Evolutionary conservation across 2,113 vertebrate genomes (phyloP), one percentile per base, ranked within the genome.

Genomic region (Procavia capensis): DNA sequence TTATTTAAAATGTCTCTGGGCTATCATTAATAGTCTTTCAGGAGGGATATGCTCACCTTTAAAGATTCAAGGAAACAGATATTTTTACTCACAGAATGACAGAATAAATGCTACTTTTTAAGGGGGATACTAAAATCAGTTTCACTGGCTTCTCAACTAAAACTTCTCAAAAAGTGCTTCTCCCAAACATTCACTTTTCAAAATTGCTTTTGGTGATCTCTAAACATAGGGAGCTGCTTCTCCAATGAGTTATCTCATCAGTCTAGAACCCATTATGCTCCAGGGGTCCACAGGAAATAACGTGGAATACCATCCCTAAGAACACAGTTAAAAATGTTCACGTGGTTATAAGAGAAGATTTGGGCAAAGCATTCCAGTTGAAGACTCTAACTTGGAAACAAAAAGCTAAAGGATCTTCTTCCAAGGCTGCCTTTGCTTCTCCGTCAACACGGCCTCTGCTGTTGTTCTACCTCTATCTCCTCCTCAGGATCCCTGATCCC

Each of bases 391-490:
- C n/a, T 19, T 36, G 7, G 39, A 80, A 43, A 17, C 34, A 0
- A 54, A 54, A 61, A 43, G 11, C 4, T 24, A 50, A 54, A n/a
- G 10, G 10, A 25, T 25, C 31, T 47, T 24, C 63, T 50, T 34
- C 66, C 63, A n/a, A 4, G 5, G 68, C 0, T 9, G 17, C 4
- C 88, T 92, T 22, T 47, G 47, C 11, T 3, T 13, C 14, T 16
- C 8, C 1, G 0, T 0, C 17, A 75, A 13, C 39, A 24, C 63
- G 0, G 19, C 25, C 17, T 3, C 29, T 1, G 20, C 50, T 13
- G 0, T 39, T 0, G 11, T 6, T 54, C 29, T 16, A 9, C 3
- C 19, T 16, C 24, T 68, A 68, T 72, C 20, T 39, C 2, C 2
- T 25, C 59, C n/a, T 24, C 8, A 9, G 14, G 22, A 9, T 8